Evolutionary conservation across 1,140 invertebrate species (phyloP).

Genomic region (Psilanteris sp.): DNA sequence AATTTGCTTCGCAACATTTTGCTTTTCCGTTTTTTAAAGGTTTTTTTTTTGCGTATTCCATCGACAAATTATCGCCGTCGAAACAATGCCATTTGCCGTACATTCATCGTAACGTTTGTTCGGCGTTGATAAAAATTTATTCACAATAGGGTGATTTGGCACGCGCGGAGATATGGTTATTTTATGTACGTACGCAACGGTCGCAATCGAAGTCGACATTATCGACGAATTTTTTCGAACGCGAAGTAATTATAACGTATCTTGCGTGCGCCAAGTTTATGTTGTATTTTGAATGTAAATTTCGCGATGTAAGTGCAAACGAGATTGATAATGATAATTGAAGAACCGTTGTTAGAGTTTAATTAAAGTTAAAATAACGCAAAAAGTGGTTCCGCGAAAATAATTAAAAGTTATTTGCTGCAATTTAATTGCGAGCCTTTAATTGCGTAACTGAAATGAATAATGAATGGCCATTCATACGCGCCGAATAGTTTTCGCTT

Average conservation of each 20-base stretch:
- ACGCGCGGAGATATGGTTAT: too few species aligned
- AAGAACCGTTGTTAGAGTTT: background rate
- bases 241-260: slow-evolving; percentile 23
- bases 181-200: background rate
- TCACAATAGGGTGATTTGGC: too few species aligned
- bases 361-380: slow-evolving; percentile 9
- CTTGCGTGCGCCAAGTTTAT: slow-evolving; percentile 10
- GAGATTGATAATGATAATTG: slow-evolving; percentile 4
- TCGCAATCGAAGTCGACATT: slow-evolving; percentile 6
- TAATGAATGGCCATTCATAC: slow-evolving; percentile 3
- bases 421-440: slow-evolving; percentile 8
- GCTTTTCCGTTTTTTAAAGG: too few species aligned
- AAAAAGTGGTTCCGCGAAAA: background rate
- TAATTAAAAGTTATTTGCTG: slow-evolving; percentile 10
- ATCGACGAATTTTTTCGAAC: slow-evolving; percentile 7
- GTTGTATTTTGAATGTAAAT: slow-evolving; percentile 15
- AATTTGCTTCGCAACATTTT: too few species aligned
- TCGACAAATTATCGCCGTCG: too few species aligned
- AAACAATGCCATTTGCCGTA: too few species aligned
- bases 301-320: background rate
- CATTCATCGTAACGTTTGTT: too few species aligned
- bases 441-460: background rate
- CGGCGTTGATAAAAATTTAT: too few species aligned
- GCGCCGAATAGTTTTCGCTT: background rate
- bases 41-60: too few species aligned